These are phyloP conservation scores for Eristalis pertinax DNA, from an alignment of 2,888 invertebrate genomes.

Conservation along the genomic window DNA sequence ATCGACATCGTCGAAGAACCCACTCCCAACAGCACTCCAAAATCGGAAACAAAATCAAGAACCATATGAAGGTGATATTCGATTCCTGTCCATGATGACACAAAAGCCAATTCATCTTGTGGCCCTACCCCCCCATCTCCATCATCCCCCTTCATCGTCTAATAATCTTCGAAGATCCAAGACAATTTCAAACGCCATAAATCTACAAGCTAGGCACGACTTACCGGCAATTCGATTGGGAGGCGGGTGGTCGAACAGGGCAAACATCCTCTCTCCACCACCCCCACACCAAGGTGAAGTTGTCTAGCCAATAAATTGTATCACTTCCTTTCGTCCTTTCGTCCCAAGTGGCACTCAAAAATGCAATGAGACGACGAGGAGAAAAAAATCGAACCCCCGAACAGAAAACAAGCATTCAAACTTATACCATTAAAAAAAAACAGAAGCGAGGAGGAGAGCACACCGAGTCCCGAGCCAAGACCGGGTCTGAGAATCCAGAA, in stretches of 20 bases:
- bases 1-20: too few relatives aligned
- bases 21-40: too few relatives aligned
- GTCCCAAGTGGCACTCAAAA: constrained; percentile 32
- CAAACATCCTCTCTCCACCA: not conserved
- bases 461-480: not conserved
- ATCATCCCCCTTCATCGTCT: not conserved
- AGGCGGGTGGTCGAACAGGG: not conserved
- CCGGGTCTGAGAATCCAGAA: not conserved
- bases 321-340: constrained; percentile 21
- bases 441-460: not conserved
- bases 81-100: not conserved
- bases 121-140: not conserved
- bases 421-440: constrained; percentile 19
- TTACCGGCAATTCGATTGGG: not conserved
- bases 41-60: not conserved
- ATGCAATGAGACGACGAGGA: constrained; percentile 12
- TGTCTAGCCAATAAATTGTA: constrained; percentile 59
- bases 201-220: constrained; percentile 5
- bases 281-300: constrained; percentile 20
- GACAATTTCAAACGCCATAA: constrained; percentile 7
- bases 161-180: constrained; percentile 1
- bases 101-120: not conserved
- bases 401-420: constrained; percentile 11
- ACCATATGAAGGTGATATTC: not conserved
- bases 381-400: not conserved